Conservation (phyloP, 23 tunicate genomes). For the Ascidia mentula region DNA sequence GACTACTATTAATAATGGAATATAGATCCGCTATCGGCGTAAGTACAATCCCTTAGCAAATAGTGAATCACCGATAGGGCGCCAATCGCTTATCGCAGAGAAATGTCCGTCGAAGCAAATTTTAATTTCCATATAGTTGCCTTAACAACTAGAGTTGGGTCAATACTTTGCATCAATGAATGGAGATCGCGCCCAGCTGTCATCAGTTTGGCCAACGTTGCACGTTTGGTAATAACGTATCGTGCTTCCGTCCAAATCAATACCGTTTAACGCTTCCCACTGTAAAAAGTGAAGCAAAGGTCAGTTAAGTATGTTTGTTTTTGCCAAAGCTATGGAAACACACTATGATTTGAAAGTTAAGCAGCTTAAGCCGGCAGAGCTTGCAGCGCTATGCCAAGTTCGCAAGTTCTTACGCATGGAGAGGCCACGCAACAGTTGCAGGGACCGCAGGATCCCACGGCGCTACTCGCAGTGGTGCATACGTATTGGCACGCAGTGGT, state of each 20-base stretch:
- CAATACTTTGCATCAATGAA: conserved; percentile 68
- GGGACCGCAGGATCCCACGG: background rate
- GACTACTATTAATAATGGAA: background rate
- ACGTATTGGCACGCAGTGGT: conserved; percentile 4
- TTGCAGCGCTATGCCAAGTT: background rate
- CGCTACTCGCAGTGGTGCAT: background rate
- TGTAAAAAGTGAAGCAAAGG: too few relatives aligned
- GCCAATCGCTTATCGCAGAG: too few relatives aligned
- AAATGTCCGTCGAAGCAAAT: background rate
- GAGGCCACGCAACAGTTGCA: background rate
- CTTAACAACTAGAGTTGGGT: background rate
- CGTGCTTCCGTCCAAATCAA: conserved; percentile 66
- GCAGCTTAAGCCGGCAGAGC: background rate
- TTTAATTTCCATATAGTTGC: background rate
- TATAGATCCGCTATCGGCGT: background rate
- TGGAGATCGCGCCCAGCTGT: conserved; percentile 81
- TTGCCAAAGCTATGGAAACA: background rate
- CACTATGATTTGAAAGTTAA: background rate
- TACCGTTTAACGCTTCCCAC: conserved; percentile 95
- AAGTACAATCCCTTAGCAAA: background rate
- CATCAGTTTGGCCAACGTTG: conserved; percentile 3
- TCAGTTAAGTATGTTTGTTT: too few relatives aligned
- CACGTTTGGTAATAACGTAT: conserved; percentile 87
- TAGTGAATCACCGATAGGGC: conserved; percentile 1
- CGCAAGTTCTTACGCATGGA: too few relatives aligned